phyloP scores from a whole-genome alignment of 1,140 invertebrate genomes.

The Chrysoperla carnea region DNA sequence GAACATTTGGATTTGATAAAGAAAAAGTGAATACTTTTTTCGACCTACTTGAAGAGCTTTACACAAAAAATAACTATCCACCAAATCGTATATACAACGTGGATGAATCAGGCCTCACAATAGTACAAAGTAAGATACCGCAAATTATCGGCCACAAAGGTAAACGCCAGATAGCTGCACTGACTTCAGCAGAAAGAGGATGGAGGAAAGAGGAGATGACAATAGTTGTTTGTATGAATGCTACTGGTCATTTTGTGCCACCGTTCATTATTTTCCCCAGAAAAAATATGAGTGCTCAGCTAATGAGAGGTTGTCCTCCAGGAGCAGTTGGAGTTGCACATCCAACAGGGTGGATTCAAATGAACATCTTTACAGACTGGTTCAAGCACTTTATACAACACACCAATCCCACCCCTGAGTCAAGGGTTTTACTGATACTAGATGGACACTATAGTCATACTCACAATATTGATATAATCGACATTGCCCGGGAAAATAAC shows the following conservation, averaged over 20 bases:
- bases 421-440: constrained; percentile 5
- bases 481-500: constrained; percentile 14
- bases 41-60: constrained; percentile 12
- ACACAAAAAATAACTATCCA: constrained; percentile 11
- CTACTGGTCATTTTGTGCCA: neutral
- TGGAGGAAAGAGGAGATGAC: no score
- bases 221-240: no score
- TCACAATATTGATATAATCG: constrained; percentile 11
- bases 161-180: constrained; percentile 10
- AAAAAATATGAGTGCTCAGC: neutral
- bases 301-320: neutral
- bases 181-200: no score
- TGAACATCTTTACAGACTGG: constrained; percentile 7
- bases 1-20: constrained; percentile 15
- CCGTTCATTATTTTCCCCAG: neutral
- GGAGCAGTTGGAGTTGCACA: neutral
- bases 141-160: constrained; percentile 13
- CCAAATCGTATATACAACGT: constrained; percentile 17
- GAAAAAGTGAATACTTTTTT: constrained; percentile 16
- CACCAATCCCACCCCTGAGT: constrained; percentile 7
- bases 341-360: constrained; percentile 11
- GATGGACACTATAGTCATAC: constrained; percentile 3
- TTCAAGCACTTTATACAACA: constrained; percentile 9
- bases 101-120: constrained; percentile 16
- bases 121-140: constrained; percentile 14